phyloP scores from a whole-genome alignment of 2,113 vertebrate species.

The Misgurnus mizolepis region DNA sequence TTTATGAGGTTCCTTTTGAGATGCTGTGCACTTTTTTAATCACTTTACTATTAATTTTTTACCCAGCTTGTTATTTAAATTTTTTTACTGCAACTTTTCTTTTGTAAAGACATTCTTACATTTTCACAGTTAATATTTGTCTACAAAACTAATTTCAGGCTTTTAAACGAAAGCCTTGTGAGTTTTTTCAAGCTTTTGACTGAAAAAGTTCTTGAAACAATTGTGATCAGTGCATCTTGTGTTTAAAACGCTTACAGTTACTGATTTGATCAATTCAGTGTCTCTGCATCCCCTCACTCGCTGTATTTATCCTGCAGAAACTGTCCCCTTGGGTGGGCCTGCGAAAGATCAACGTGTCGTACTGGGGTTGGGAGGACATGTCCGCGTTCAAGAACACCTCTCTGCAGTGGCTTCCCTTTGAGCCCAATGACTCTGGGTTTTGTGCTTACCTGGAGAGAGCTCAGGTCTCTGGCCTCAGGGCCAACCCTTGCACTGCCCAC shows the following conservation, averaged over 20 bases:
- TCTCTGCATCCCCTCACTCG: neutral
- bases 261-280: neutral
- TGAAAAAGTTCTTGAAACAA: too few species aligned
- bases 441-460: slow-evolving; percentile 90
- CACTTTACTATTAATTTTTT: too few species aligned
- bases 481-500: slow-evolving; percentile 86
- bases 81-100: too few species aligned
- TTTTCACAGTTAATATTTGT: too few species aligned
- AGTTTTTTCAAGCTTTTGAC: too few species aligned
- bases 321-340: slow-evolving; percentile 96
- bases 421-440: slow-evolving; percentile 94
- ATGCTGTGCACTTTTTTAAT: too few species aligned
- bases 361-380: slow-evolving; percentile 99
- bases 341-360: slow-evolving; percentile 95
- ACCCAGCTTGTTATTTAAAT: too few species aligned
- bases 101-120: too few species aligned
- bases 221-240: neutral
- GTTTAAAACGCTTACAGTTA: neutral
- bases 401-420: slow-evolving; percentile 85
- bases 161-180: too few species aligned
- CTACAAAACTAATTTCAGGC: too few species aligned
- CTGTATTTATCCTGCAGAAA: slow-evolving; percentile 66
- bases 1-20: too few species aligned
- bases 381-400: slow-evolving; percentile 90
- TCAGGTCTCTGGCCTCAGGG: slow-evolving; percentile 81